These are phyloP conservation scores for Enteromius paludinosus DNA, from an alignment of 2,797 vertebrate species.

Conservation along the genomic window DNA sequence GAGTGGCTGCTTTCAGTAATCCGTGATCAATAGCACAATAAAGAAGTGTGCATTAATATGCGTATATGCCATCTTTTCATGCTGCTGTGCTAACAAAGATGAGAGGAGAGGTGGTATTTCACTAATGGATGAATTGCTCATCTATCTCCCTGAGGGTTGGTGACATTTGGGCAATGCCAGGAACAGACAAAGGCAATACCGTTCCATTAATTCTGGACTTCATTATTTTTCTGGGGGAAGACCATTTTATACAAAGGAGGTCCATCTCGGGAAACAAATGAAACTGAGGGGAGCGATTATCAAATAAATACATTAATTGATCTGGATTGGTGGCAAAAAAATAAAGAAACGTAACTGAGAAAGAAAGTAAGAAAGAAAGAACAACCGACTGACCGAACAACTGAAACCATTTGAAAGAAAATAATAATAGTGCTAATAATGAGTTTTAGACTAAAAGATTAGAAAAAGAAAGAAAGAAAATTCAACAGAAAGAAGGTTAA, in stretches of 20 bases:
- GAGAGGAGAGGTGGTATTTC: constrained; percentile 44
- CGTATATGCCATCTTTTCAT: constrained; percentile 44
- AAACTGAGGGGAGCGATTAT: constrained; percentile 47
- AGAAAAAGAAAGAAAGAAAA: too few species aligned
- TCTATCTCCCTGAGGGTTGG: constrained; percentile 61
- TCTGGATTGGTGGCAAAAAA: constrained; percentile 17
- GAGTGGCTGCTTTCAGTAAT: constrained; percentile 47
- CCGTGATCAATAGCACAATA: constrained; percentile 45
- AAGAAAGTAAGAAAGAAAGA: background rate
- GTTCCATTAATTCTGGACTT: constrained; percentile 58
- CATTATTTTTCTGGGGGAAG: constrained; percentile 53
- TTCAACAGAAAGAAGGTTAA: too few species aligned
- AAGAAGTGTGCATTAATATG: constrained; percentile 40
- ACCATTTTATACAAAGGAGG: constrained; percentile 30
- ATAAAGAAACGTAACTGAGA: background rate
- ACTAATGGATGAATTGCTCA: constrained; percentile 64
- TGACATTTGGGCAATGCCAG: constrained; percentile 61
- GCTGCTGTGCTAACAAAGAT: constrained; percentile 36
- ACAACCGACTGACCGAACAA: too few species aligned
- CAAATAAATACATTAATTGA: constrained; percentile 47
- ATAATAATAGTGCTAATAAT: too few species aligned
- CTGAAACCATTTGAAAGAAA: too few species aligned
- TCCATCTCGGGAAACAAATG: constrained; percentile 43
- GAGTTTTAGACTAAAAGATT: too few species aligned
- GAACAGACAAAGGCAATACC: constrained; percentile 59